Evolutionary conservation across 2,797 vertebrate species (phyloP).

Genomic region (Sebastes variabilis): DNA sequence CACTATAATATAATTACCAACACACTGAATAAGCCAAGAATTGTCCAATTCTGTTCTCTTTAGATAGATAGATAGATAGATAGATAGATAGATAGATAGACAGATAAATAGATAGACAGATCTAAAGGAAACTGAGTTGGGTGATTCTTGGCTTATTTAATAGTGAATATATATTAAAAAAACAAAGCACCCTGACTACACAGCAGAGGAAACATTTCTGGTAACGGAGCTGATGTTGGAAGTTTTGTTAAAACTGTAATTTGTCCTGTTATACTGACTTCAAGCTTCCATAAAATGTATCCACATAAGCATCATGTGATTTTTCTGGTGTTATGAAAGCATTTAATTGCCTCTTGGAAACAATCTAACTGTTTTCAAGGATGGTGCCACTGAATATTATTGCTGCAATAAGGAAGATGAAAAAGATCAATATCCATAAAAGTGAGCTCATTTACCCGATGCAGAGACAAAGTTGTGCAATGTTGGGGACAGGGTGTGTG

Average conservation of each 20-base stretch:
- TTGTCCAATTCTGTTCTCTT: background rate
- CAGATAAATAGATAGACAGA: too few relatives aligned
- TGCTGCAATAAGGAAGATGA: constrained; percentile 36
- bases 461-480: background rate
- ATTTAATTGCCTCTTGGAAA: constrained; percentile 42
- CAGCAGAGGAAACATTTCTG: background rate
- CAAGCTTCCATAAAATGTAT: background rate
- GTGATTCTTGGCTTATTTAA: background rate
- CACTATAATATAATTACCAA: background rate
- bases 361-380: background rate
- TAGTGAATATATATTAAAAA: background rate
- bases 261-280: background rate
- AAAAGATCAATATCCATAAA: constrained; percentile 15
- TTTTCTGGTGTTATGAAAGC: background rate
- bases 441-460: background rate
- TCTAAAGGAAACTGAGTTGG: too few relatives aligned
- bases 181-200: background rate
- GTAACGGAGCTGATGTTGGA: background rate
- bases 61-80: too few relatives aligned
- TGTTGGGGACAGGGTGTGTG: background rate
- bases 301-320: background rate
- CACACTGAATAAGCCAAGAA: background rate
- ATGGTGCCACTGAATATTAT: background rate
- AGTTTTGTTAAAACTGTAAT: background rate
- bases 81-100: too few relatives aligned